Evolutionary conservation across 2,797 vertebrate species (phyloP), one percentile per base, ranked within the genome.

Genomic region (Numenius phaeopus): DNA sequence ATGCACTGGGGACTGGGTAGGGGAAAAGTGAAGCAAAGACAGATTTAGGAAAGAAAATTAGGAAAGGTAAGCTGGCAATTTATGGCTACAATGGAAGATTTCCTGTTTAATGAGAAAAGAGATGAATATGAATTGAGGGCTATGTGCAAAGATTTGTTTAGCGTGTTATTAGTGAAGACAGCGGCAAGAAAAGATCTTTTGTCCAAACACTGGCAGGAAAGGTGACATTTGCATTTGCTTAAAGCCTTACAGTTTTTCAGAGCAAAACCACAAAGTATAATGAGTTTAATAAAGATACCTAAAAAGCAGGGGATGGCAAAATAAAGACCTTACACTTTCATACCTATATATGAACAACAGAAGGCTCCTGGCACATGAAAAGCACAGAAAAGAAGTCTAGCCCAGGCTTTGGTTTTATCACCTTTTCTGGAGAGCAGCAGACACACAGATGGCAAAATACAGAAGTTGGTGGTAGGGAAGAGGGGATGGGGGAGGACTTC

Each of bases 111-210:
- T 89, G 90, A 89, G 94, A 81, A 91, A 69, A 62, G 62, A 85
- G 87, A 92, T 70, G 50, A 96, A 92, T 94, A 69, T 82, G 79
- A 95, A 89, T 94, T 30, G 84, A 81, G 84, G 90, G 77, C 72
- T 82, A 66, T 77, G 82, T 46, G 90, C 87, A 94, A 91, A 97
- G 94, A 92, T 94, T 97, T 96, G 96, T 94, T 96, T 94, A 94
- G 89, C 34, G 1, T 46, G 70, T 96, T 94, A 94, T 94, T 94
- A 94, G 94, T n/a, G 66, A 80, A 96, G 95, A 91, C 81, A 94
- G 91, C 34, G 2, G 84, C 47, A 72, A 94, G 89, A 92, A 95
- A 95, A 95, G 89, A 83, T 92, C 90, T 69, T 94, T 91, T 97
- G 90, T 94, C 79, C 91, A 94, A 84, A 96, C 50, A 76, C 65